Percentiles rank a stretch among this genome's conserved stretches.
These are phyloP conservation scores for Pao palembangensis DNA, from an alignment of 2,113 vertebrate species.

Conservation along the genomic window DNA sequence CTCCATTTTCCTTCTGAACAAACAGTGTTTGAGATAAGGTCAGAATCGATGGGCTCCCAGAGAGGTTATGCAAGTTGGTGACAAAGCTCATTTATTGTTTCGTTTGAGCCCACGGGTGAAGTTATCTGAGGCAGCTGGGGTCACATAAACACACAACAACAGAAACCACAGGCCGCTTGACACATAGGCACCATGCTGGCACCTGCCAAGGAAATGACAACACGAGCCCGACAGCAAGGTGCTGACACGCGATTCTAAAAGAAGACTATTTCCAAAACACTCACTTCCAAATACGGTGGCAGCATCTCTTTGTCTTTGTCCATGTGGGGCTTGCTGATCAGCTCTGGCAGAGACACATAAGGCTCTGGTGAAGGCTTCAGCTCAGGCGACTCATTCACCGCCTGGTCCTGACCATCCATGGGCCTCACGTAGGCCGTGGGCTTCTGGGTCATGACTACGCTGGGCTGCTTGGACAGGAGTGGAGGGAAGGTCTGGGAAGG, in stretches of 20 bases:
- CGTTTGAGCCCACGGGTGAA: conserved; percentile 26
- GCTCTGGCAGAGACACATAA: conserved; percentile 72
- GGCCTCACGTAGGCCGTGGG: conserved; percentile 94
- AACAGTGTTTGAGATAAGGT: conserved; percentile 45
- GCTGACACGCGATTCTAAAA: background rate
- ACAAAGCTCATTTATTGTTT: conserved; percentile 64
- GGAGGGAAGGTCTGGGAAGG: conserved; percentile 81
- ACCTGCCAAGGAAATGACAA: conserved; percentile 3
- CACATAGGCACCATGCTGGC: background rate
- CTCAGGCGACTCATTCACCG: conserved; percentile 80
- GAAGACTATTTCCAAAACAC: conserved; percentile 33
- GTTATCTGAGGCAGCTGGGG: conserved; percentile 38
- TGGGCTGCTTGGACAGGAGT: conserved; percentile 78
- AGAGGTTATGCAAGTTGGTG: conserved; percentile 55
- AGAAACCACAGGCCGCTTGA: conserved; percentile 7
- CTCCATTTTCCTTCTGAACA: conserved; percentile 33
- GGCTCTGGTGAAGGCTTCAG: conserved; percentile 81
- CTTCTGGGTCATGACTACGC: conserved; percentile 82
- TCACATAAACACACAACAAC: conserved; percentile 4
- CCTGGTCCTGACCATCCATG: conserved; percentile 94
- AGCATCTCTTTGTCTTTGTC: conserved; percentile 76
- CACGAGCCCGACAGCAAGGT: background rate
- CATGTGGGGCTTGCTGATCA: conserved; percentile 76
- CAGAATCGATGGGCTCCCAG: conserved; percentile 25
- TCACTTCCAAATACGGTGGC: conserved; percentile 82